Conservation (phyloP, 2,113 vertebrate species). For the Narcine bancroftii region DNA sequence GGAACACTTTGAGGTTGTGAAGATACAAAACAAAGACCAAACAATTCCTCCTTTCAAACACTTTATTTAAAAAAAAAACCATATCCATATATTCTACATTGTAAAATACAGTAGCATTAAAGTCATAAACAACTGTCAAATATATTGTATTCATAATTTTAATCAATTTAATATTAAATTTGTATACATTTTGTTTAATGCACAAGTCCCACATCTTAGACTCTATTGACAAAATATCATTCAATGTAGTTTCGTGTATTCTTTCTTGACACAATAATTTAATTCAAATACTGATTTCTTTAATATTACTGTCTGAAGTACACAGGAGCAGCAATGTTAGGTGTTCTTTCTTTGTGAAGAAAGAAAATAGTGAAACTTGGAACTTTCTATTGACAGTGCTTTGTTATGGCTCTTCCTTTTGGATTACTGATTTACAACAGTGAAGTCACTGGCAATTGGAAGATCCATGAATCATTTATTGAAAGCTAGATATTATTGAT, state of each 20-base stretch:
- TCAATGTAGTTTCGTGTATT: background rate
- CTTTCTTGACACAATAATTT: background rate
- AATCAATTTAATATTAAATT: slow-evolving; percentile 17
- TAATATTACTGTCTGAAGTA: slow-evolving; percentile 6
- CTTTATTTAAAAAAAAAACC: slow-evolving; percentile 28
- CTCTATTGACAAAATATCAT: background rate
- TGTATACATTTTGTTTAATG: background rate
- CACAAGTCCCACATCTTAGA: background rate
- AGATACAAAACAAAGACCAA: background rate
- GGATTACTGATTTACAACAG: background rate
- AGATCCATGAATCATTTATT: background rate
- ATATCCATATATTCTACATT: slow-evolving; percentile 24
- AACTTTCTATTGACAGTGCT: background rate
- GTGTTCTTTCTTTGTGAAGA: background rate
- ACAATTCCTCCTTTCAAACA: background rate
- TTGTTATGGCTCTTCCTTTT: background rate
- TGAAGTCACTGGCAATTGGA: background rate
- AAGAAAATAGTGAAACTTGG: background rate
- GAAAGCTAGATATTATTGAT: background rate
- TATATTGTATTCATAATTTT: slow-evolving; percentile 28
- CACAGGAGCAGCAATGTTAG: background rate
- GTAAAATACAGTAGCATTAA: slow-evolving; percentile 23
- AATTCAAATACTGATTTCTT: background rate
- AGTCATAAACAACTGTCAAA: slow-evolving; percentile 10
- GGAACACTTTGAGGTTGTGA: background rate